phyloP scores from a whole-genome alignment of 2,888 invertebrate species.

The Apamea anceps region DNA sequence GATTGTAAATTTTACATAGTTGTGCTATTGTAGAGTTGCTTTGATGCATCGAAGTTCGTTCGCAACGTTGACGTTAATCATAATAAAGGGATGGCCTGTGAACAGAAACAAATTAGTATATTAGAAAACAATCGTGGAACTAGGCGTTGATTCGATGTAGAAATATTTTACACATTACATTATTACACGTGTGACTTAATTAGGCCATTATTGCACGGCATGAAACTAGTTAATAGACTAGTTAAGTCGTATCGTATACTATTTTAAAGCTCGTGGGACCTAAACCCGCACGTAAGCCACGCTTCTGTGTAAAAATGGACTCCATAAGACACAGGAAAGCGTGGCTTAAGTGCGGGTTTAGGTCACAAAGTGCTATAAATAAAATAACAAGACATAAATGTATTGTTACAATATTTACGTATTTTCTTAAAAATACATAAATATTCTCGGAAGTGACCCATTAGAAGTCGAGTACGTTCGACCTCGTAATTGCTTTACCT shows the following conservation, averaged over 20 bases:
- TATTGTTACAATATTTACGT: no score
- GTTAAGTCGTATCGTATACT: no score
- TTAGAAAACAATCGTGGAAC: slow-evolving; percentile 16
- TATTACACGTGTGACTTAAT: not conserved
- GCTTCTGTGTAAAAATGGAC: not conserved
- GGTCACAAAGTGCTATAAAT: not conserved
- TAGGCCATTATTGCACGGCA: not conserved
- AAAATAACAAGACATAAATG: not conserved
- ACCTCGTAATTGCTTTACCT: not conserved
- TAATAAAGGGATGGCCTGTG: slow-evolving; percentile 38
- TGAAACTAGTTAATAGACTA: not conserved
- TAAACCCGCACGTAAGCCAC: not conserved
- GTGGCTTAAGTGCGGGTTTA: not conserved
- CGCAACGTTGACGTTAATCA: slow-evolving; percentile 45
- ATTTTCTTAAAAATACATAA: not conserved
- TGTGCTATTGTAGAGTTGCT: slow-evolving; percentile 45
- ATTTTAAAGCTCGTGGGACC: not conserved
- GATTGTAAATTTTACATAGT: slow-evolving; percentile 51
- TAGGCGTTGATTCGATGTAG: not conserved
- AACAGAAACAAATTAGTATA: slow-evolving; percentile 22
- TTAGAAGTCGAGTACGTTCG: not conserved
- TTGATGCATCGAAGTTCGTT: slow-evolving; percentile 58
- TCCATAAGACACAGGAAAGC: not conserved
- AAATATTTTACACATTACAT: not conserved
- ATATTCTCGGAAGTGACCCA: not conserved